Evolutionary conservation across 2,113 vertebrate genomes (phyloP), one percentile per base, ranked within the genome.

Genomic region (Larimichthys crocea): DNA sequence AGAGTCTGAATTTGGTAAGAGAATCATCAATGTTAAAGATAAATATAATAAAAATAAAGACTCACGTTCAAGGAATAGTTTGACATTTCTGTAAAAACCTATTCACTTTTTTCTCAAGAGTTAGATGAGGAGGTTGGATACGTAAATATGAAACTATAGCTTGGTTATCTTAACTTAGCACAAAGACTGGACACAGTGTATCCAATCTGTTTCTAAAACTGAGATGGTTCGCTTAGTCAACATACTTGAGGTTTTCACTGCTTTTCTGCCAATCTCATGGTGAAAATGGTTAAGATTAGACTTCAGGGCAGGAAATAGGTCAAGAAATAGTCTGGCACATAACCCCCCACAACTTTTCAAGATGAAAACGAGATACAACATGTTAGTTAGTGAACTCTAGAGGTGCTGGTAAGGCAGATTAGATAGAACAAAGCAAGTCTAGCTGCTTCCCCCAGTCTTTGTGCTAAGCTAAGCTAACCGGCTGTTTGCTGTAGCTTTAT

Each of bases 1-100:
- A 97, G 82, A 99, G 97, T 92, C 94, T 97, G 86, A 97, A 99
- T 94, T 93, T 98, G 97, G 98, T 99, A 94, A 96, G 96, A 93
- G 66, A 46, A 61, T 66, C 10, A 50, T 11, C 64, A 59, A 12
- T 26, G 26, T 26, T 2, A 26, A 26, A 26, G 26, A 26, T 26
- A 26, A 26, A 26, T 26, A 26, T 26, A 26, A 26, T 26, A 26
- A 26, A 31, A n/a, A 49, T 31, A 66, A 24, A 7, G 15, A 1
- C 40, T 52, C 22, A 31, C 22, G 12, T 8, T 10, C 10, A 5
- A 12, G 3, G 6, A 22, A 14, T 68, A 68, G 8, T 29, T 48
- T 63, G 6, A 75, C 11, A 64, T 63, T 64, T 50, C 19, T 16
- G 35, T 15, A 42, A 16, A 14, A 49, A n/a, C 14, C 26, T 31